These are phyloP conservation scores for Campoplex capitator DNA, from an alignment of 2,888 invertebrate species.

Conservation along the genomic window DNA sequence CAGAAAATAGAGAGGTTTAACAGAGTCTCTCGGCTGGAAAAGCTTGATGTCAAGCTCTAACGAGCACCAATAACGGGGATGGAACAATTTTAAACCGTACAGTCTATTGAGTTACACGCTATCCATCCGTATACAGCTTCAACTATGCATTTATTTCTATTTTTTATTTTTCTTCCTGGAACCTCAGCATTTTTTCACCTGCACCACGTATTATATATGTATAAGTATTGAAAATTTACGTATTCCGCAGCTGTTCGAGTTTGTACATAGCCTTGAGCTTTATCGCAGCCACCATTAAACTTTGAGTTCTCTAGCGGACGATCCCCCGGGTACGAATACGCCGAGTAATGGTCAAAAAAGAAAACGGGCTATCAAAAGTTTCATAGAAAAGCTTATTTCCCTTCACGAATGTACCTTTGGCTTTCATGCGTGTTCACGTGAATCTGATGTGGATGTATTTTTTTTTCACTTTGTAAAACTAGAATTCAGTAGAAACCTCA, in stretches of 20 bases:
- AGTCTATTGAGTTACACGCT: constrained; percentile 25
- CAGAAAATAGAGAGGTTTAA: constrained; percentile 41
- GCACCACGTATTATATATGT: background rate
- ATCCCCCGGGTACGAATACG: background rate
- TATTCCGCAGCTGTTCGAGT: constrained; percentile 2
- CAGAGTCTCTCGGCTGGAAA: constrained; percentile 58
- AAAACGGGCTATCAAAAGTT: background rate
- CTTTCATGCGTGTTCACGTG: background rate
- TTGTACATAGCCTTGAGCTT: constrained; percentile 30
- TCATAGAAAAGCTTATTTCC: constrained; percentile 5
- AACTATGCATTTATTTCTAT: background rate
- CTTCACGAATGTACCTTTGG: background rate
- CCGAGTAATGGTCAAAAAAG: background rate
- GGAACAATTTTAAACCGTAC: constrained; percentile 36
- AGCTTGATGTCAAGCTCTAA: constrained; percentile 53
- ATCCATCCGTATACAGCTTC: constrained; percentile 4
- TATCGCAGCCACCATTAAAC: constrained; percentile 34
- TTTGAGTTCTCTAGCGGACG: constrained; percentile 11
- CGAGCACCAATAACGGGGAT: constrained; percentile 52
- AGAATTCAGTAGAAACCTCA: background rate
- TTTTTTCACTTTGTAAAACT: background rate
- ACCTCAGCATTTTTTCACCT: background rate
- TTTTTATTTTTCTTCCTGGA: constrained; percentile 4
- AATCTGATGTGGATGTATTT: background rate
- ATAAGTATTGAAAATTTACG: background rate